Evolutionary conservation across 1,140 invertebrate species (phyloP).

Genomic region (Temnothorax nylanderi): DNA sequence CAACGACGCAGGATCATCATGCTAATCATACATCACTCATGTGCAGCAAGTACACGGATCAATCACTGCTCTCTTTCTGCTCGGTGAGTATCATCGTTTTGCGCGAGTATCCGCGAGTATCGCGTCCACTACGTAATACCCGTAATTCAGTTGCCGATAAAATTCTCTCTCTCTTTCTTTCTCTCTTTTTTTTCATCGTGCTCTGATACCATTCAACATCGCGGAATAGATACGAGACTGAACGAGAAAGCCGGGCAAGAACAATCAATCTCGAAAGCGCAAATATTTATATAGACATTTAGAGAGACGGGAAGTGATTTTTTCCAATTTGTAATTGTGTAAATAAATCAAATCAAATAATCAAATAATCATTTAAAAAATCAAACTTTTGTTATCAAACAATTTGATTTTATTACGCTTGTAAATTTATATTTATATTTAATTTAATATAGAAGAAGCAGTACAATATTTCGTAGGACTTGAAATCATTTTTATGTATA

Average conservation of each 20-base stretch:
- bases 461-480: not conserved
- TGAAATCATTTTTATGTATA: not conserved
- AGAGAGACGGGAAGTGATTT: not conserved
- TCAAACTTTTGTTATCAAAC: not conserved
- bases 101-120: not conserved
- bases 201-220: not conserved
- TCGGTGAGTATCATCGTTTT: slow-evolving; percentile 75
- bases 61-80: slow-evolving; percentile 81
- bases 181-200: not conserved
- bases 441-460: not conserved
- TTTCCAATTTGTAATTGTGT: not conserved
- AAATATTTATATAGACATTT: not conserved
- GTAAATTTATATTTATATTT: not conserved
- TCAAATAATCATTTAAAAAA: too few relatives aligned
- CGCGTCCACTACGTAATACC: not conserved
- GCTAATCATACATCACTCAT: slow-evolving; percentile 70
- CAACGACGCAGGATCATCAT: slow-evolving; percentile 59
- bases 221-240: not conserved
- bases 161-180: not conserved
- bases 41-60: slow-evolving; percentile 80
- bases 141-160: slow-evolving; percentile 16
- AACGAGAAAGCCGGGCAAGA: not conserved
- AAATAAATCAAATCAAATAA: not conserved
- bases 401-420: too few relatives aligned
- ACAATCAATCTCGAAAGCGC: not conserved